A percentile compares a stretch with the other conserved stretches of the same genome.
phyloP scores from a whole-genome alignment of 2,113 vertebrate genomes.

The Clupea harengus region DNA sequence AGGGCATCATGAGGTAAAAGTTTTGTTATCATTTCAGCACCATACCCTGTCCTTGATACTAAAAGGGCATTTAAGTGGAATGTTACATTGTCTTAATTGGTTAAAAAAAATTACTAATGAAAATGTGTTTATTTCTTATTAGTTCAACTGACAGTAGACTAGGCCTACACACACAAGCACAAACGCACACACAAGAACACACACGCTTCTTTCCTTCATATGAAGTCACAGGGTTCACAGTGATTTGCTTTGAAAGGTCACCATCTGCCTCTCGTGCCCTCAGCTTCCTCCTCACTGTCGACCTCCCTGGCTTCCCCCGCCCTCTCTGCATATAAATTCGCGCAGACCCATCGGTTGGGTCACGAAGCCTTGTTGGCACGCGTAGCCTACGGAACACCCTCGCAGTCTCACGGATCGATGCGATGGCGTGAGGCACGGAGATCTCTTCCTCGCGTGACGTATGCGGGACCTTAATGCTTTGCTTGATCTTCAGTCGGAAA shows the following conservation, averaged over 20 bases:
- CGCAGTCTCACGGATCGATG: not conserved
- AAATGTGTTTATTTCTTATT: not conserved
- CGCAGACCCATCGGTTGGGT: not conserved
- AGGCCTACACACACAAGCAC: constrained; percentile 48
- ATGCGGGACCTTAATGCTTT: not conserved
- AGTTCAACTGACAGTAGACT: constrained; percentile 48
- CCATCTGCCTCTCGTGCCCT: constrained; percentile 65
- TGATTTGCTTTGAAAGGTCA: constrained; percentile 72
- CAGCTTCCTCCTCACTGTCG: constrained; percentile 18
- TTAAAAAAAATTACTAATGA: not conserved
- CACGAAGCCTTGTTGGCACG: constrained; percentile 3
- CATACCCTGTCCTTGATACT: not conserved
- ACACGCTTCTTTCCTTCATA: constrained; percentile 8
- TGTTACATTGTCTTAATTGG: not conserved
- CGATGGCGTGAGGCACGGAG: not conserved
- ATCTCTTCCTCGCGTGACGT: not conserved
- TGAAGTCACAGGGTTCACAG: constrained; percentile 62
- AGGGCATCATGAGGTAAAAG: no score
- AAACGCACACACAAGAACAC: constrained; percentile 7
- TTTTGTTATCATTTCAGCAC: not conserved
- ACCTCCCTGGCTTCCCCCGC: not conserved
- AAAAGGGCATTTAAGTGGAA: not conserved
- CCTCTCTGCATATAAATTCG: constrained; percentile 2
- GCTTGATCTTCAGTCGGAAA: not conserved
- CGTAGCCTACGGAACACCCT: not conserved